Percentiles rank a stretch among this genome's conserved stretches.
phyloP scores from a whole-genome alignment of 2,888 invertebrate genomes.

The Pterostichus niger region DNA sequence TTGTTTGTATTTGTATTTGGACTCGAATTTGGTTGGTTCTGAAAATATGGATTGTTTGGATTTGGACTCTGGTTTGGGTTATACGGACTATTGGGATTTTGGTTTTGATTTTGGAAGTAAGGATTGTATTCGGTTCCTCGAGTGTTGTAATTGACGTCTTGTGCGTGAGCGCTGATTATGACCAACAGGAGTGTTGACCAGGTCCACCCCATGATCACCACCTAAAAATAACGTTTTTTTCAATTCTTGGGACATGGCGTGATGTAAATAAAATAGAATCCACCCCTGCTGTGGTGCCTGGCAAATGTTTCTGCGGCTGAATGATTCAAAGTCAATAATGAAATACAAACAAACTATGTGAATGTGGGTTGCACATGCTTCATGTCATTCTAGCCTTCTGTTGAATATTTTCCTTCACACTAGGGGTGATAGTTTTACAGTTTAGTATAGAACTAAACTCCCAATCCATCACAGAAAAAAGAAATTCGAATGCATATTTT shows the following conservation, averaged over 20 bases:
- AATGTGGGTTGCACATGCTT: neutral
- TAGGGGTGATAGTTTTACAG: neutral
- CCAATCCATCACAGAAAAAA: no score
- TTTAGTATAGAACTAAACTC: no score
- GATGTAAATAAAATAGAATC: neutral
- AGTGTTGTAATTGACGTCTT: slow-evolving; percentile 68
- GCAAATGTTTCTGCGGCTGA: slow-evolving; percentile 60
- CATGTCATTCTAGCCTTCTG: no score
- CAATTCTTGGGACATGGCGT: no score
- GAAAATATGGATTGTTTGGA: slow-evolving; percentile 48
- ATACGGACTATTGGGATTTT: slow-evolving; percentile 32
- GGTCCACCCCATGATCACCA: slow-evolving; percentile 60
- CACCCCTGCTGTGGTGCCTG: slow-evolving; percentile 10
- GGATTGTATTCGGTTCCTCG: slow-evolving; percentile 45
- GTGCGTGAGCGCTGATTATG: slow-evolving; percentile 70
- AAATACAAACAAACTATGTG: slow-evolving; percentile 20
- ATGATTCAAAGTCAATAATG: slow-evolving; percentile 57
- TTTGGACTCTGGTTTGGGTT: slow-evolving; percentile 67
- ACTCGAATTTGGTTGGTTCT: slow-evolving; percentile 26
- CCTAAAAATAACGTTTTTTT: slow-evolving; percentile 16
- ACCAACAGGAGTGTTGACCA: slow-evolving; percentile 70
- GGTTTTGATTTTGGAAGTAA: slow-evolving; percentile 51
- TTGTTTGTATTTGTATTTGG: slow-evolving; percentile 38
- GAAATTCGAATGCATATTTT: no score
- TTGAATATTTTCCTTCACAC: neutral